A percentile compares a stretch with the other conserved stretches of the same genome.
Conservation (phyloP, 2,888 invertebrate genomes). For the Cheilosia pagana region DNA sequence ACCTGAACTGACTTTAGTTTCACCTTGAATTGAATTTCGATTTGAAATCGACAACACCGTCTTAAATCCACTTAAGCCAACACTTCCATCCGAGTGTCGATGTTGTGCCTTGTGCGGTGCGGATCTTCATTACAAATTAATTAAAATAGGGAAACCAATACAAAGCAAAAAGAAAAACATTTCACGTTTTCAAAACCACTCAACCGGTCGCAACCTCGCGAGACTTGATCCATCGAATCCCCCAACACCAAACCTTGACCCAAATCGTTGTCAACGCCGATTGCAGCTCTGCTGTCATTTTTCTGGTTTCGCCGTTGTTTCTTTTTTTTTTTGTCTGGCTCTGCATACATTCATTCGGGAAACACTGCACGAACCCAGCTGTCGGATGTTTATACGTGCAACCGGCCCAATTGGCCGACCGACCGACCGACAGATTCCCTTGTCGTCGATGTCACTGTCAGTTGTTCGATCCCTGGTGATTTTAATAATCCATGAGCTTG, state of each 20-base stretch:
- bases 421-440: background rate
- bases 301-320: conserved; percentile 3
- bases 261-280: conserved; percentile 7
- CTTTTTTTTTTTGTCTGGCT: background rate
- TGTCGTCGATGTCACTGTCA: conserved; percentile 19
- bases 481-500: conserved; percentile 38
- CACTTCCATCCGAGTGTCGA: background rate
- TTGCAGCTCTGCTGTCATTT: background rate
- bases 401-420: background rate
- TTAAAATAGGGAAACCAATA: conserved; percentile 18
- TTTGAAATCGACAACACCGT: conserved; percentile 2
- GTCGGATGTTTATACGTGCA: background rate
- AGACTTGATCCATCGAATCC: conserved; percentile 15
- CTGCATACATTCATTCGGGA: conserved; percentile 9
- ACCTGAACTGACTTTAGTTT: conserved; percentile 25
- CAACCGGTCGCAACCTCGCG: conserved; percentile 18
- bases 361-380: conserved; percentile 14
- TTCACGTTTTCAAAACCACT: conserved; percentile 3
- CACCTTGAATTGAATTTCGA: conserved; percentile 21
- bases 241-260: conserved; percentile 27
- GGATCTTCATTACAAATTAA: conserved; percentile 9
- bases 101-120: too few relatives aligned
- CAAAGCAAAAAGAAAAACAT: background rate
- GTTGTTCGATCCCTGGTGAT: conserved; percentile 11
- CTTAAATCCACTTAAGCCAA: conserved; percentile 23